These are phyloP conservation scores for Coenobita brevimanus DNA, from an alignment of 1,140 invertebrate genomes.

Conservation along the genomic window DNA sequence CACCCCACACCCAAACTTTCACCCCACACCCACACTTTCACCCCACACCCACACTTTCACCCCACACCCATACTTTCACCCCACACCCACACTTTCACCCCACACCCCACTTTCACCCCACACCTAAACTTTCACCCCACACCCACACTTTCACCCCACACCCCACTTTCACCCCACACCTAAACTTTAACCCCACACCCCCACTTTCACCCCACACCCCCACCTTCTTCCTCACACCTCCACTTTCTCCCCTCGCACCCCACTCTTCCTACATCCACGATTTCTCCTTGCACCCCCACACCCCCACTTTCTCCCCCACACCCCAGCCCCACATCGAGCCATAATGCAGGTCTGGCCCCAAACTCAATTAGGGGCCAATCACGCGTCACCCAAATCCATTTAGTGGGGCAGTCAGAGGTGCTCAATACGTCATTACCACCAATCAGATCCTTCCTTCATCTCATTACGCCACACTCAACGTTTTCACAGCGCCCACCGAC, in stretches of 20 bases:
- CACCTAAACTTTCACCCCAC: not conserved
- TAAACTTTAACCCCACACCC: not conserved
- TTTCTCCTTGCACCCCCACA: too few relatives aligned
- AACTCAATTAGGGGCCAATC: slow-evolving; percentile 70
- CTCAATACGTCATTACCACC: slow-evolving; percentile 70
- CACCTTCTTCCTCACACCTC: not conserved
- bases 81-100: not conserved
- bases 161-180: not conserved
- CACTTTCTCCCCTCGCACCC: not conserved
- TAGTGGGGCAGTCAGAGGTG: slow-evolving; percentile 67
- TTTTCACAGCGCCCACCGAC: slow-evolving; percentile 55
- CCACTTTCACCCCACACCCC: not conserved
- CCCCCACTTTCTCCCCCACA: not conserved
- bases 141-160: not conserved
- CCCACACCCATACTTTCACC: too few relatives aligned
- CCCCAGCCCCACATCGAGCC: slow-evolving; percentile 40
- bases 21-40: too few relatives aligned
- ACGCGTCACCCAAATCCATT: slow-evolving; percentile 70
- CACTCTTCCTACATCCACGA: not conserved
- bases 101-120: not conserved
- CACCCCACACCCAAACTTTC: too few relatives aligned
- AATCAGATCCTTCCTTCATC: slow-evolving; percentile 70
- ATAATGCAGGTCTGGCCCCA: slow-evolving; percentile 69
- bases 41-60: too few relatives aligned
- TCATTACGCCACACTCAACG: slow-evolving; percentile 69